phyloP scores from a whole-genome alignment of 2,888 invertebrate genomes.

The Sceliomorpha sp. region DNA sequence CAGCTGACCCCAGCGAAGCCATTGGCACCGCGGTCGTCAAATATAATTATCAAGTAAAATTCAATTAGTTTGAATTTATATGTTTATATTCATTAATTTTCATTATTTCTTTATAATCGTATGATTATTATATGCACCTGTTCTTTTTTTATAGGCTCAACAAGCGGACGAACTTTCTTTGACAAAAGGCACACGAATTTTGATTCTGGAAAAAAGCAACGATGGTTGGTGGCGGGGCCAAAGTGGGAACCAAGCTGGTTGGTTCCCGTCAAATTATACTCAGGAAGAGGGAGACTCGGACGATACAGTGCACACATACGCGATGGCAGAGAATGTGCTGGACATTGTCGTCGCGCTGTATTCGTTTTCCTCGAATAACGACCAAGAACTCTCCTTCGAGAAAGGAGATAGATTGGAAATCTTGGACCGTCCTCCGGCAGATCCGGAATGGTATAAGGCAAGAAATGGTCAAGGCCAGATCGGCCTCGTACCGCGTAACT shows the following conservation, averaged over 20 bases:
- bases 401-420: constrained; percentile 98
- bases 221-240: constrained; percentile 99
- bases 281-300: constrained; percentile 93
- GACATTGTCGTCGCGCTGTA: constrained; percentile 98
- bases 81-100: not conserved
- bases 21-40: constrained; percentile 95
- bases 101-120: too few species aligned
- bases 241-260: constrained; percentile 86
- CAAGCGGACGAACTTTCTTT: constrained; percentile 97
- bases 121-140: not conserved
- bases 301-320: constrained; percentile 94
- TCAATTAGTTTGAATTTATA: too few species aligned
- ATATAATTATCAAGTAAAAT: constrained; percentile 92
- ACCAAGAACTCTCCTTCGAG: constrained; percentile 97
- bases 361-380: constrained; percentile 95
- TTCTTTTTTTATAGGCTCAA: constrained; percentile 87
- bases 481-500: constrained; percentile 97
- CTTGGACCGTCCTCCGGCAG: constrained; percentile 96
- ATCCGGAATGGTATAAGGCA: constrained; percentile 99
- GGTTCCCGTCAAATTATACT: constrained; percentile 99
- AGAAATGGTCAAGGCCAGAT: constrained; percentile 95
- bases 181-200: constrained; percentile 95
- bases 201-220: constrained; percentile 98
- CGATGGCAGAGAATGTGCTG: constrained; percentile 96
- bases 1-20: constrained; percentile 92